A percentile compares a stretch with the other conserved stretches of the same genome.
Evolutionary conservation across 2,113 vertebrate species (phyloP).

Genomic region (Tautogolabrus adspersus): DNA sequence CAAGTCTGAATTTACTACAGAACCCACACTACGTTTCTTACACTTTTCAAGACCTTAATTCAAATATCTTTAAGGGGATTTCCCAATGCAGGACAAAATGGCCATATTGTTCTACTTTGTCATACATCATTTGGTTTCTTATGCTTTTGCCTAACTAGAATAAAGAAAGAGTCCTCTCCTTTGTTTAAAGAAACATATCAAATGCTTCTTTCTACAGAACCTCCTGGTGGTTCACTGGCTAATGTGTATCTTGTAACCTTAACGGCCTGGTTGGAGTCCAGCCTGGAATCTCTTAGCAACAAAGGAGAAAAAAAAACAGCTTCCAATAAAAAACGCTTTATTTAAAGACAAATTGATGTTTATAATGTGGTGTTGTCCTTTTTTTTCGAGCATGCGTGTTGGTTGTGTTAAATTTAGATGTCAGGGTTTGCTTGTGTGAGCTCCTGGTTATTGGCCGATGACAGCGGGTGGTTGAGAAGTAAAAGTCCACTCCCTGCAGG

Average conservation of each 20-base stretch:
- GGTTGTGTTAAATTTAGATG: neutral
- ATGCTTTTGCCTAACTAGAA: neutral
- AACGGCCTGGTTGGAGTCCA: neutral
- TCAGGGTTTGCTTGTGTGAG: constrained; percentile 6
- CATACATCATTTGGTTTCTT: neutral
- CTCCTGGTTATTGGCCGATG: neutral
- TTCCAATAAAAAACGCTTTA: constrained; percentile 8
- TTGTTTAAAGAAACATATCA: constrained; percentile 34
- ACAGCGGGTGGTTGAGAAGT: constrained; percentile 60
- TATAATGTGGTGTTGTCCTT: neutral
- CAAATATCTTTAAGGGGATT: no score
- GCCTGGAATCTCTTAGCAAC: neutral
- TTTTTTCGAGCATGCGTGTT: neutral
- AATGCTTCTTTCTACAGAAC: constrained; percentile 22
- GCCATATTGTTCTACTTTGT: neutral
- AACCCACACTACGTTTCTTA: no score
- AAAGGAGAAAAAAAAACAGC: neutral
- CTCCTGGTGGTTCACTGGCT: neutral
- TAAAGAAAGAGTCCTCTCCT: neutral
- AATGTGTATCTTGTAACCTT: constrained; percentile 13
- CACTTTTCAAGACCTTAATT: no score
- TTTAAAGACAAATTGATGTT: neutral
- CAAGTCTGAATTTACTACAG: no score
- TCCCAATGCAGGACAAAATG: constrained; percentile 6
- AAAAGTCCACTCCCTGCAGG: constrained; percentile 66